Evolutionary conservation across 1,140 invertebrate genomes (phyloP).

Genomic region (Rhagoletis pomonella): DNA sequence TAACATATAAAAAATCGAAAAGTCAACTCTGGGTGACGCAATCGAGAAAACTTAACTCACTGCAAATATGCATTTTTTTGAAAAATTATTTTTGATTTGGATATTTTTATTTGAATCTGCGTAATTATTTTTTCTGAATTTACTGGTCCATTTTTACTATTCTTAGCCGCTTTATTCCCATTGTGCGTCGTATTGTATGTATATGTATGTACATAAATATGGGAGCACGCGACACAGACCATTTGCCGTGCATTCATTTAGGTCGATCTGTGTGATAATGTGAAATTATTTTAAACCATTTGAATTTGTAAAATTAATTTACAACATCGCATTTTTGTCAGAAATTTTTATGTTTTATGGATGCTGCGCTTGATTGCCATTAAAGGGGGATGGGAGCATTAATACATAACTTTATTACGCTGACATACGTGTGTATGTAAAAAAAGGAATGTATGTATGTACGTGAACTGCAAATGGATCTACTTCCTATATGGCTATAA

Average conservation of each 20-base stretch:
- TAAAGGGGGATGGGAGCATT: neutral
- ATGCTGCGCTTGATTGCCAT: neutral
- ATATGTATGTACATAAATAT: neutral
- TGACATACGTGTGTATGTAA: neutral
- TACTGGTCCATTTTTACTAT: too few relatives aligned
- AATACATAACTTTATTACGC: neutral
- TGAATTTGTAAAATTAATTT: slow-evolving; percentile 37
- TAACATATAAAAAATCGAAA: too few relatives aligned
- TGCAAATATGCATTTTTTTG: too few relatives aligned
- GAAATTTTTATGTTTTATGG: slow-evolving; percentile 17
- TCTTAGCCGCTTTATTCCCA: too few relatives aligned
- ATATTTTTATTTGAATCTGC: too few relatives aligned
- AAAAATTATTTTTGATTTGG: too few relatives aligned
- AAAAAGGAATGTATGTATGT: neutral
- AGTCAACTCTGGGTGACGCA: too few relatives aligned
- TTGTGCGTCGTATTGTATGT: neutral
- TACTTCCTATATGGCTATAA: neutral
- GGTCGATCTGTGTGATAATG: neutral
- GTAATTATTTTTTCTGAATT: too few relatives aligned
- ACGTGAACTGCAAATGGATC: neutral
- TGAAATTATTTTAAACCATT: slow-evolving; percentile 36
- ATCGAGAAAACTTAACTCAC: too few relatives aligned
- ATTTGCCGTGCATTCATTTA: slow-evolving; percentile 45
- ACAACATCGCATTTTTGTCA: slow-evolving; percentile 40
- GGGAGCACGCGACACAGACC: slow-evolving; percentile 17